Evolutionary conservation across 2,113 vertebrate genomes (phyloP), one percentile per base, ranked within the genome.

Genomic region (Hypocryptadius cinnamomeus): DNA sequence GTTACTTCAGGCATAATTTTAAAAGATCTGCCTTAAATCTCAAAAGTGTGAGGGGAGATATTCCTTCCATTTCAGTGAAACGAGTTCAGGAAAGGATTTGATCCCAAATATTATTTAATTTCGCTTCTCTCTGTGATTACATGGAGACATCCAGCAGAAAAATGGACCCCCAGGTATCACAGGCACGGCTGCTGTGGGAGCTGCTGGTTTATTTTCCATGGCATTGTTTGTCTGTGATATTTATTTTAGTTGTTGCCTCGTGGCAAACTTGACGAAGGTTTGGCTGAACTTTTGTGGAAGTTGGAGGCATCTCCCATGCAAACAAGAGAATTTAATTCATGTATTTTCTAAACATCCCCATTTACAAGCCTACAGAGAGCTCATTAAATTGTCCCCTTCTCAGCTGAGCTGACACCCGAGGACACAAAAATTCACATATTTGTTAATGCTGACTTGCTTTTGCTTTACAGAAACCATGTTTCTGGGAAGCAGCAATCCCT

Each of bases 41-140:
- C 37, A 4, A 1, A n/a, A 47, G 16, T 1, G 6, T 6, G 14
- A 65, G 21, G n/a, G 13, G 10, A 3, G 6, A 53, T n/a, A 19
- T 3, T 65, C 18, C 35, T 70, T 47, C 54, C 25, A 31, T 31
- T 45, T 45, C 61, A 21, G 13, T 15, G 35, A 61, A 71, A 57
- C 2, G 0, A 28, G 4, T 39, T 28, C 47, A 35, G 71, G 48
- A 81, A 60, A 72, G 15, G 60, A 47, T 27, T 11, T 1, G 0
- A 65, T 44, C 56, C n/a, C 51, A 13, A 61, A 53, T 11, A 20
- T 22, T 20, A 8, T 44, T 54, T 33, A 0, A 45, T 57, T 82
- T 42, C n/a, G 25, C 39, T 40, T 10, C 51, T 5, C 33, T 70
- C 66, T 30, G 3, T 13, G 45, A 30, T 57, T 15, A n/a, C 23